phyloP scores from a whole-genome alignment of 2,113 vertebrate species.

The Ochotona princeps region DNA sequence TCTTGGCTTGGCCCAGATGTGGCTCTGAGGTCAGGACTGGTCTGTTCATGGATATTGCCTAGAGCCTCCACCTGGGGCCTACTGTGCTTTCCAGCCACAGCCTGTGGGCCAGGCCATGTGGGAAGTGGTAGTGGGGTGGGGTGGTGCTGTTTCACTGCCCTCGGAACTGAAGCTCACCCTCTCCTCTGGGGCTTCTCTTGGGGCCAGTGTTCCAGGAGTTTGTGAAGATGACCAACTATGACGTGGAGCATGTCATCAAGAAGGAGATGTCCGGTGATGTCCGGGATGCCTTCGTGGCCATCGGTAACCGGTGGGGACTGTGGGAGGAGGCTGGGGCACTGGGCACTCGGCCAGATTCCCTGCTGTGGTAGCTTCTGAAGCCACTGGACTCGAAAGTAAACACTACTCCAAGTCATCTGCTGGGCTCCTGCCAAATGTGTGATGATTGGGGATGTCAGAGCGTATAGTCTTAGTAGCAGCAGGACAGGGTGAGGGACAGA shows the following conservation, averaged over 20 bases:
- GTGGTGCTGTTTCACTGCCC: too few relatives aligned
- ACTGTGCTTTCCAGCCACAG: not conserved
- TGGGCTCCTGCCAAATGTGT: not conserved
- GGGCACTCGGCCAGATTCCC: not conserved
- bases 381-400: not conserved
- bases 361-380: not conserved
- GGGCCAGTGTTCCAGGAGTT: conserved; percentile 97
- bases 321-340: not conserved
- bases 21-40: not conserved
- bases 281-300: conserved; percentile 91
- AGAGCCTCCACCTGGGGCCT: not conserved
- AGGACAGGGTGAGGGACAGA: not conserved
- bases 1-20: not conserved
- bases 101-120: not conserved
- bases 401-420: not conserved
- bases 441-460: not conserved
- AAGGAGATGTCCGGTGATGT: conserved; percentile 97
- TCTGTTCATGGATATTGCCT: not conserved
- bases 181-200: not conserved
- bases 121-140: too few relatives aligned
- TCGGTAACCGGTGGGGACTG: conserved; percentile 87
- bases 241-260: conserved; percentile 96
- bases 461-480: not conserved
- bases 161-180: not conserved
- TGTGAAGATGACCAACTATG: conserved; percentile 94